These are phyloP conservation scores for Cheilosia vernalis DNA, from an alignment of 2,888 invertebrate genomes.

Conservation along the genomic window DNA sequence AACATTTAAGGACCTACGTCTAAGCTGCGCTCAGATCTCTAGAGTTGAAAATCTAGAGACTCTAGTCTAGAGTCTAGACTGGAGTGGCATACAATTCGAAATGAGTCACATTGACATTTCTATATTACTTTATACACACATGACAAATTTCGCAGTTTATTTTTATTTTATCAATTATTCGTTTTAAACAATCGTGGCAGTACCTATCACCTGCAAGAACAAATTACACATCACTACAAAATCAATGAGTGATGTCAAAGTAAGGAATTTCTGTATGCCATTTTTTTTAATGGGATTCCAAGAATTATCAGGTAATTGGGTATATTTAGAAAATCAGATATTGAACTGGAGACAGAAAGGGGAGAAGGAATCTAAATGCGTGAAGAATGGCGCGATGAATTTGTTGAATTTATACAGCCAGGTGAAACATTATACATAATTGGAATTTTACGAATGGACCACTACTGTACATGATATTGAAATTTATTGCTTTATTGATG, in stretches of 20 bases:
- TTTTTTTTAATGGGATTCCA: conserved; percentile 39
- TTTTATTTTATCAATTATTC: conserved; percentile 2
- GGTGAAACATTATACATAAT: conserved; percentile 55
- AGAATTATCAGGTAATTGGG: conserved; percentile 61
- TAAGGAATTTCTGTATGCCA: conserved; percentile 11
- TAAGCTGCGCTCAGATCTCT: conserved; percentile 37
- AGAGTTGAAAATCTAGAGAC: too few species aligned
- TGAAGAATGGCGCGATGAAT: conserved; percentile 29
- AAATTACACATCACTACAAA: conserved; percentile 37
- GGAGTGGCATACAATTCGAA: background rate
- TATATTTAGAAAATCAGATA: conserved; percentile 55
- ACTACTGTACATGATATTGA: conserved; percentile 45
- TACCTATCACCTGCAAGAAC: background rate
- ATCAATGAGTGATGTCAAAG: conserved; percentile 53
- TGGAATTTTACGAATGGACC: conserved; percentile 53
- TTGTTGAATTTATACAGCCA: conserved; percentile 36
- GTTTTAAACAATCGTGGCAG: background rate
- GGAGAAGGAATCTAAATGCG: conserved; percentile 12
- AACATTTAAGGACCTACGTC: conserved; percentile 10
- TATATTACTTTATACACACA: background rate
- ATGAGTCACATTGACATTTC: conserved; percentile 41
- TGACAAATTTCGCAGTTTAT: conserved; percentile 37
- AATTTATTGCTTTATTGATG: conserved; percentile 21
- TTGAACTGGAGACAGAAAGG: conserved; percentile 54
- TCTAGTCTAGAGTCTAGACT: too few species aligned